Evolutionary conservation across 1,140 invertebrate genomes (phyloP).

Genomic region (Himalopsyche phryganea): DNA sequence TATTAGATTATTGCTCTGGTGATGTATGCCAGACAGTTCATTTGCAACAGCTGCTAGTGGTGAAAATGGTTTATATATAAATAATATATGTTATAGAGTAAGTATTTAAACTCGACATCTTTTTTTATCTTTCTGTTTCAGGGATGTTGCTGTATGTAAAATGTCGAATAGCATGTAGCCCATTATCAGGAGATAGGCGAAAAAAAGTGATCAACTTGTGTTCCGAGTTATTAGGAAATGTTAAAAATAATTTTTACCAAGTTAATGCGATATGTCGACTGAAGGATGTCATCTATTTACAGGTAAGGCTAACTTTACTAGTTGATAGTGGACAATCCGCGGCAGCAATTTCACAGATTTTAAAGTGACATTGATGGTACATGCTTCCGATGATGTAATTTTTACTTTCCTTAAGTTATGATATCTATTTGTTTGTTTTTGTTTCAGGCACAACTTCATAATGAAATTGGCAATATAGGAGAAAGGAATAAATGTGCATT

Average conservation of each 20-base stretch:
- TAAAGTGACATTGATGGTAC: too few relatives aligned
- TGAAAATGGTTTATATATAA: too few relatives aligned
- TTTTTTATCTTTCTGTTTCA: constrained; percentile 37
- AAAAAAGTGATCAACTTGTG: constrained; percentile 59
- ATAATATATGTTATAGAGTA: too few relatives aligned
- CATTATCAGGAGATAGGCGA: constrained; percentile 47
- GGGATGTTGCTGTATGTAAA: constrained; percentile 61
- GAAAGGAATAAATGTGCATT: constrained; percentile 71
- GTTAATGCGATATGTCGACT: constrained; percentile 70
- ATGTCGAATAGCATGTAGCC: constrained; percentile 63
- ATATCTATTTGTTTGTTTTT: too few relatives aligned
- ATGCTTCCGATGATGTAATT: too few relatives aligned
- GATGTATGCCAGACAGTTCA: too few relatives aligned
- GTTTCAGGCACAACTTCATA: constrained; percentile 62
- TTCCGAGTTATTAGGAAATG: constrained; percentile 61
- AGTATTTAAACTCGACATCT: too few relatives aligned
- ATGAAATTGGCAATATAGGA: constrained; percentile 61
- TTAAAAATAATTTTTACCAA: constrained; percentile 66
- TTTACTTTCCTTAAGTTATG: too few relatives aligned
- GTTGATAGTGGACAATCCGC: too few relatives aligned
- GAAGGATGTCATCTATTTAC: constrained; percentile 67
- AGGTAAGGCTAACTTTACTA: constrained; percentile 44
- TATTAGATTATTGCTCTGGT: too few relatives aligned
- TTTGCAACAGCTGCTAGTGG: too few relatives aligned
- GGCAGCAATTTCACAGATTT: too few relatives aligned